phyloP scores from a whole-genome alignment of 2,888 invertebrate genomes.

The Drosophila leonis region DNA sequence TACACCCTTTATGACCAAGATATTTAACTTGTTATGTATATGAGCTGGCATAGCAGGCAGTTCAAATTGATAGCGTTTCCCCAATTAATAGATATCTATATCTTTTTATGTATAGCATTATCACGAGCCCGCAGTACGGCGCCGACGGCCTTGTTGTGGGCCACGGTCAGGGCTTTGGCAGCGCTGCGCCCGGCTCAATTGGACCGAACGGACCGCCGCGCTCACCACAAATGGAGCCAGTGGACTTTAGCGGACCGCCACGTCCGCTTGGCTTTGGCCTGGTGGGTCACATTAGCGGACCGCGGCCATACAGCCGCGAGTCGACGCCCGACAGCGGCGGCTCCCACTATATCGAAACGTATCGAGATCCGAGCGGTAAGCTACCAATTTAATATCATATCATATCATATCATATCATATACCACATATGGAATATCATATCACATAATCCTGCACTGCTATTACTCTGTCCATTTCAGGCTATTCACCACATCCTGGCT shows the following conservation, averaged over 20 bases:
- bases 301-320: constrained; percentile 92
- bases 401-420: not conserved
- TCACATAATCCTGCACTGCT: not conserved
- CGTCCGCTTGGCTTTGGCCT: constrained; percentile 88
- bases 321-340: constrained; percentile 95
- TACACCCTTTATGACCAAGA: not conserved
- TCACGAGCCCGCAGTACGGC: constrained; percentile 88
- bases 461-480: constrained; percentile 86
- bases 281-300: constrained; percentile 88
- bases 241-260: constrained; percentile 90
- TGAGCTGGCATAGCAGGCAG: not conserved
- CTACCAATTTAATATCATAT: constrained; percentile 20
- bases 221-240: constrained; percentile 90
- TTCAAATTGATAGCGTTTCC: too few species aligned
- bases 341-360: constrained; percentile 95
- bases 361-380: constrained; percentile 94
- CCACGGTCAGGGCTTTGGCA: constrained; percentile 87
- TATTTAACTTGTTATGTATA: not conserved
- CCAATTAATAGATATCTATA: not conserved
- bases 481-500: constrained; percentile 94
- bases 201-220: constrained; percentile 85
- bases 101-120: constrained; percentile 66
- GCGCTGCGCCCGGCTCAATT: constrained; percentile 79
- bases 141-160: constrained; percentile 85
- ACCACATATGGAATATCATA: not conserved